Percentiles rank a stretch among this genome's conserved stretches.
These are phyloP conservation scores for Caenorhabditis wallacei DNA, from an alignment of 2,888 invertebrate species.

Conservation along the genomic window DNA sequence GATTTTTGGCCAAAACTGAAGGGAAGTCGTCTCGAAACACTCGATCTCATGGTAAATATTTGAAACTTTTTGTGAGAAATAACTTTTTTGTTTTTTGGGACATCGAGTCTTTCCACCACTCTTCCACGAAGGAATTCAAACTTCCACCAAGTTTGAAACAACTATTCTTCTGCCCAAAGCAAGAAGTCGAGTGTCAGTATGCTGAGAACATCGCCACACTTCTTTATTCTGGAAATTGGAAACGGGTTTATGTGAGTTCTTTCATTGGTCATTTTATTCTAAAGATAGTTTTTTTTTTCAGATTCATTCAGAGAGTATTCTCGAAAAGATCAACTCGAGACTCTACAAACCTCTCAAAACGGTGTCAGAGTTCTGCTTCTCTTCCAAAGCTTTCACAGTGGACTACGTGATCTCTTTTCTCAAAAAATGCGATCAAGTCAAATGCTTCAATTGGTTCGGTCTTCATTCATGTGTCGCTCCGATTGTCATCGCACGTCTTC, in stretches of 20 bases:
- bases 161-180: constrained; percentile 62
- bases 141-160: constrained; percentile 55
- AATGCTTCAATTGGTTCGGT: constrained; percentile 63
- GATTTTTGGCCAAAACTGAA: constrained; percentile 60
- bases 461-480: constrained; percentile 64
- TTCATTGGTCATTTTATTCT: no score
- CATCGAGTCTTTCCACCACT: constrained; percentile 61
- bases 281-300: not conserved
- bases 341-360: constrained; percentile 49
- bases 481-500: constrained; percentile 58
- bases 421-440: constrained; percentile 41
- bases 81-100: constrained; percentile 57
- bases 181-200: constrained; percentile 41
- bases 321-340: constrained; percentile 13
- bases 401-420: constrained; percentile 54
- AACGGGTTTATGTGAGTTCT: constrained; percentile 53
- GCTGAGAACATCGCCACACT: constrained; percentile 53
- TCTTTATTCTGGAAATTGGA: constrained; percentile 52
- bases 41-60: constrained; percentile 56
- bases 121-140: constrained; percentile 58
- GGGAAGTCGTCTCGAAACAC: constrained; percentile 42
- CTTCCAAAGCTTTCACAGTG: constrained; percentile 54
- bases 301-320: constrained; percentile 55
- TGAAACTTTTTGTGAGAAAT: not conserved
- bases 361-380: constrained; percentile 59